Evolutionary conservation across 2,113 vertebrate species (phyloP), one percentile per base, ranked within the genome.

Genomic region (Hiodon tergisus): DNA sequence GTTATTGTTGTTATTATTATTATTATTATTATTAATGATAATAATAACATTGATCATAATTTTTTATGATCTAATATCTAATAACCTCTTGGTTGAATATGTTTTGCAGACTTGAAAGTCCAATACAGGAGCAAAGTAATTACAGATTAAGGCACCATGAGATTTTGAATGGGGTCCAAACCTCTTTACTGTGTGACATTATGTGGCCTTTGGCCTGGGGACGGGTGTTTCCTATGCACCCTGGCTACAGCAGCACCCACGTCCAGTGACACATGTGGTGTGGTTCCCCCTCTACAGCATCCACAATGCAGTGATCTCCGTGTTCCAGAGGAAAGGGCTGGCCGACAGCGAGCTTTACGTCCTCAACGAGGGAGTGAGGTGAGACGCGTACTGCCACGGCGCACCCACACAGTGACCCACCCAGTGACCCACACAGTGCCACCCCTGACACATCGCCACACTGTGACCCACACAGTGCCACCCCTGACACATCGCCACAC

Each of bases 361-460:
- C 81, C 91, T 99, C 83, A 99, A 98, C n/a, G 96, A 99, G 89
- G 96, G 95, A 13, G 96, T 99, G 85, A 93, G 97, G 97, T 98
- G 77, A 93, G 95, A 85, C 31, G 47, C 7, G 52, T 57, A 31
- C 46, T 48, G 8, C 13, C 4, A 14, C 13, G 4, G 51, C 4
- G 55, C 6, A 6, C 14, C 4, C 16, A 0, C 60, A 14, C 13
- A 7, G 3, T 16, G 54, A 57, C 31, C 31, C 31, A 31, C 31
- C 31, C 31, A 31, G 31, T 31, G 31, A 31, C 31, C 31, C 31
- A 2, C 31, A 31, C 31, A 31, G 31, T 31, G 31, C 31, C 31
- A 31, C 31, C 31, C 31, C 31, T 31, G 31, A 31, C 31, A 31
- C 31, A 31, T 31, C 31, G 31, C 31, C 67, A 52, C 47, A n/a